A percentile compares a stretch with the other conserved stretches of the same genome.
These are phyloP conservation scores for Catajapyx aquilonaris DNA, from an alignment of 1,140 invertebrate genomes.

Conservation along the genomic window DNA sequence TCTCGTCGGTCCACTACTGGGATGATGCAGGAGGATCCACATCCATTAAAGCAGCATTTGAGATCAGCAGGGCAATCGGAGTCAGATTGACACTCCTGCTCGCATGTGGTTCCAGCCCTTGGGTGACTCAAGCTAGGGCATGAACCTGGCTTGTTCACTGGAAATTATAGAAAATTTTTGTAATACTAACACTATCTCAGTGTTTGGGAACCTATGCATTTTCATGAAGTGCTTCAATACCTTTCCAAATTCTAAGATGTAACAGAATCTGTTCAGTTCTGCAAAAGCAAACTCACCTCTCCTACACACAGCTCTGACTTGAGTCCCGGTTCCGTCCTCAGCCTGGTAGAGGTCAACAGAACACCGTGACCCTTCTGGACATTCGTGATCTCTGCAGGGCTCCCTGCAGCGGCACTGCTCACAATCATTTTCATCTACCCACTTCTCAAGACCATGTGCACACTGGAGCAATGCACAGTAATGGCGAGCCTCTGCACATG, in stretches of 20 bases:
- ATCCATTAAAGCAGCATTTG: slow-evolving; percentile 66
- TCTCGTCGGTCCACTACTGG: slow-evolving; percentile 21
- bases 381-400: slow-evolving; percentile 39
- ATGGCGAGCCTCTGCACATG: slow-evolving; percentile 29
- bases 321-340: slow-evolving; percentile 18
- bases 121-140: slow-evolving; percentile 36
- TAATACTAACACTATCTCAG: not conserved
- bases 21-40: slow-evolving; percentile 43
- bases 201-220: not conserved
- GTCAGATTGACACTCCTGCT: slow-evolving; percentile 51
- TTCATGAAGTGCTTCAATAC: not conserved
- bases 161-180: slow-evolving; percentile 11
- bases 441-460: slow-evolving; percentile 52
- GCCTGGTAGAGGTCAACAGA: slow-evolving; percentile 31
- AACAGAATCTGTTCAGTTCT: not conserved
- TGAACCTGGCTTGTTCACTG: slow-evolving; percentile 45
- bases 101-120: slow-evolving; percentile 29
- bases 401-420: slow-evolving; percentile 51
- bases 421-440: slow-evolving; percentile 37
- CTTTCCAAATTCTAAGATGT: slow-evolving; percentile 1
- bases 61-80: slow-evolving; percentile 50
- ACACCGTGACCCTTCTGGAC: slow-evolving; percentile 40
- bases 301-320: slow-evolving; percentile 36
- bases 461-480: slow-evolving; percentile 39
- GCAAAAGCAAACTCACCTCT: slow-evolving; percentile 24